phyloP scores from a whole-genome alignment of 2,888 invertebrate species.

The Parochlus steinenii region DNA sequence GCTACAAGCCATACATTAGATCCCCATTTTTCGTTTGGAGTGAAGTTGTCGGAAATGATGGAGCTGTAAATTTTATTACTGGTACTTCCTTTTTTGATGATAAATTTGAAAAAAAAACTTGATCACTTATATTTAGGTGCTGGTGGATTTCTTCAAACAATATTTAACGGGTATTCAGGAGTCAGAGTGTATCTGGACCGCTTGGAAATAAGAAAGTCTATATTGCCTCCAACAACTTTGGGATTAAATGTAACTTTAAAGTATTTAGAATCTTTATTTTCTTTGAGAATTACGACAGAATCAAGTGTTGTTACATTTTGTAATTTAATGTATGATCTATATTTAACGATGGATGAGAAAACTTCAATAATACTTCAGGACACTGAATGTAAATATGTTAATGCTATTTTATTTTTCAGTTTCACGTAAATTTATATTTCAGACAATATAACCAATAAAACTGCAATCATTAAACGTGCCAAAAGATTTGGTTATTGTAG shows the following conservation, averaged over 20 bases:
- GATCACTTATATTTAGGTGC: too few species aligned
- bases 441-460: slow-evolving; percentile 20
- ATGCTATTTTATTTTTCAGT: not conserved
- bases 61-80: slow-evolving; percentile 41
- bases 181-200: slow-evolving; percentile 33
- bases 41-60: slow-evolving; percentile 35
- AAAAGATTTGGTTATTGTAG: slow-evolving; percentile 15
- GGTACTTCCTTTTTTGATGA: too few species aligned
- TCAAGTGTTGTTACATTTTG: not conserved
- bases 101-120: too few species aligned
- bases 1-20: slow-evolving; percentile 36
- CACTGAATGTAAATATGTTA: slow-evolving; percentile 1
- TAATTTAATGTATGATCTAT: not conserved
- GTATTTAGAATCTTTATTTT: slow-evolving; percentile 18
- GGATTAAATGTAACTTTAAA: slow-evolving; percentile 30
- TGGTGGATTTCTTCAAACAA: slow-evolving; percentile 41
- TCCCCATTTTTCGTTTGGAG: slow-evolving; percentile 46
- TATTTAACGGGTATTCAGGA: slow-evolving; percentile 40
- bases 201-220: slow-evolving; percentile 30
- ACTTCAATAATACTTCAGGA: not conserved
- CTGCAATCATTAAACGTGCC: slow-evolving; percentile 59
- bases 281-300: not conserved
- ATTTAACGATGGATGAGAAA: not conserved
- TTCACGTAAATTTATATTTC: not conserved
- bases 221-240: slow-evolving; percentile 30